Base-by-base conservation (phyloP, 2,113 vertebrate genomes). In the Strigops habroptila region DNA sequence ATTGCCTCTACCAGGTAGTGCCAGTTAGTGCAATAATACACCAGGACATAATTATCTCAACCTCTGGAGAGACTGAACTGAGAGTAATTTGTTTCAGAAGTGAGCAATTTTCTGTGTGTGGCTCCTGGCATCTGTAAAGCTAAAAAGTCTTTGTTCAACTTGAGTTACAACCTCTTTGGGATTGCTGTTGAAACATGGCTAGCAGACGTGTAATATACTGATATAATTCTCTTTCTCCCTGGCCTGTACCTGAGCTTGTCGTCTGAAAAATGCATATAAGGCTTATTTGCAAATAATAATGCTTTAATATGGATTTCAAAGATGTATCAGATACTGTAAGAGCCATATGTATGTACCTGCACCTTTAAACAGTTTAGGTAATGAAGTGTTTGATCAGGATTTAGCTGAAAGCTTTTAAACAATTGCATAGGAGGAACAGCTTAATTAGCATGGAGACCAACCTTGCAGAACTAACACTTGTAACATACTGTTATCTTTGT, bases 51-150 rank as follows among this genome's bases (percentile, higher is more conserved):
- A 85, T 86, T 96, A 81, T 60, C 39, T 71, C 2, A 8, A 46
- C 65, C 81, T 88, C 69, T 92, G 91, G 70, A 93, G 81, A 93
- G 69, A 52, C 11, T 37, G 57, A 95, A 85, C 75, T 70, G 67
- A 60, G 92, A 86, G 73, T 31, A 83, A 81, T 90, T 90, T 81
- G 85, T 94, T 96, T 94, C 88, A 91, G 49, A 63, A 94, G 68
- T 35, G 74, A 76, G 53, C 80, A 83, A 53, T 80, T 94, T 94
- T 91, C 80, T 57, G 52, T 75, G 65, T 85, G 91, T 96, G 91
- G 83, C 62, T 91, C 39, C 77, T 95, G 90, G 83, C 93, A 44
- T 91, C 75, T 70, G 33, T 81, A 92, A 92, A 91, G 86, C 82
- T 88, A 93, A 88, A 55, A 93, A 88, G 83, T 41, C 88, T 81